Evolutionary conservation across 2,113 vertebrate species (phyloP), one percentile per base, ranked within the genome.

Genomic region (Scytalopus superciliaris): DNA sequence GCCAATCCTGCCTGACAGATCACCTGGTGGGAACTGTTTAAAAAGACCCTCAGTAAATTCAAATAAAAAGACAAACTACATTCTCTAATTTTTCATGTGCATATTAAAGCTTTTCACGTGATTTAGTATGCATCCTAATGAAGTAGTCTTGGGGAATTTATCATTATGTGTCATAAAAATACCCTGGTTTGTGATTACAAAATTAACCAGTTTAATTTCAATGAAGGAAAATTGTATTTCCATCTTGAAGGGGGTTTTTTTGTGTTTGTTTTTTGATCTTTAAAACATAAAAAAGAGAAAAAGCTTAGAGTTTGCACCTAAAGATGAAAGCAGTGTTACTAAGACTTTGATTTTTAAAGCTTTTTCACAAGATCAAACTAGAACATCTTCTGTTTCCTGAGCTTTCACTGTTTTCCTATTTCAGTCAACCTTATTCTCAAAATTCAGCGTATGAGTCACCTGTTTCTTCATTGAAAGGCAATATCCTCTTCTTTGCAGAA

Each of bases 311-410:
- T 70, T 84, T 78, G 56, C 45, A 70, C 45, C 49, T 84, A 33
- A 64, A 83, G 70, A 95, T 87, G 40, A 95, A 97, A 94, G 81
- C 81, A 45, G 12, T 60, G 23, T 91, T 94, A 84, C n/a, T 94
- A 73, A 73, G 81, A 25, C 76, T 91, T 90, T 81, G 52, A 72
- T 84, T 94, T 94, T 89, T 68, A 77, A 90, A 87, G 52, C 30
- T 93, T 91, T 89, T 82, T 89, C 57, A 72, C 22, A 60, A 53
- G 57, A 91, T 89, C 63, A 62, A 89, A 57, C 66, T 79, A 31
- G 63, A 82, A 66, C 2, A 1, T 84, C 42, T 85, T 39, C 17
- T 83, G 27, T 52, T 76, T 87, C 52, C 44, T 19, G 62, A 74
- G 63, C 42, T 90, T 93, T 75, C 33, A 52, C 12, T 81, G 72